Evolutionary conservation across 35 echinoderm and acorn worm genomes (phyloP).

Genomic region (Anneissia japonica): DNA sequence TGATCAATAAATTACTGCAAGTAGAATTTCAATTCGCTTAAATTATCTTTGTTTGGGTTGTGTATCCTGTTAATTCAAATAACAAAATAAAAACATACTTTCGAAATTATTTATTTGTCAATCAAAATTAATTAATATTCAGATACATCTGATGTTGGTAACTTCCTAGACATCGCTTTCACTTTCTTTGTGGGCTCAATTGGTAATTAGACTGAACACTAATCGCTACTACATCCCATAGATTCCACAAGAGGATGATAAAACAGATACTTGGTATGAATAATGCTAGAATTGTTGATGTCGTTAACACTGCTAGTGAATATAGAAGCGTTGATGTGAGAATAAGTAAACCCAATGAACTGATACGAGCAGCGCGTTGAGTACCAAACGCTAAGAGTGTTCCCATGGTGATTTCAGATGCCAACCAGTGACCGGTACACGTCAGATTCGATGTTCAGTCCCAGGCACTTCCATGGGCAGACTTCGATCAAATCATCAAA

Average conservation of each 20-base stretch:
- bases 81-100: too few species aligned
- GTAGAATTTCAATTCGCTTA: too few species aligned
- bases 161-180: neutral
- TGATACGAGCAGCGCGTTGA: constrained; percentile 16
- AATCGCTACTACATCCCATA: neutral
- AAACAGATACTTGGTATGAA: neutral
- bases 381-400: constrained; percentile 63
- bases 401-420: constrained; percentile 42
- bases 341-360: constrained; percentile 36
- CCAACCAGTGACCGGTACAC: constrained; percentile 47
- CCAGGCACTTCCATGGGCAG: constrained; percentile 51
- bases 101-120: too few species aligned
- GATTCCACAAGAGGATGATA: neutral
- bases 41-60: too few species aligned
- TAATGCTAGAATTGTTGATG: neutral
- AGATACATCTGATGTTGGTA: too few species aligned
- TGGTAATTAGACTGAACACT: neutral
- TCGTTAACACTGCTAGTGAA: constrained; percentile 19
- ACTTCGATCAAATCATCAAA: constrained; percentile 39
- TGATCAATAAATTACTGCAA: too few species aligned
- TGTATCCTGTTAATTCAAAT: too few species aligned
- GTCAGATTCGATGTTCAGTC: constrained; percentile 46
- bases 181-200: neutral
- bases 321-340: constrained; percentile 37
- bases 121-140: too few species aligned